Evolutionary conservation across 1,140 invertebrate genomes (phyloP).

Genomic region (Pinna nobilis): DNA sequence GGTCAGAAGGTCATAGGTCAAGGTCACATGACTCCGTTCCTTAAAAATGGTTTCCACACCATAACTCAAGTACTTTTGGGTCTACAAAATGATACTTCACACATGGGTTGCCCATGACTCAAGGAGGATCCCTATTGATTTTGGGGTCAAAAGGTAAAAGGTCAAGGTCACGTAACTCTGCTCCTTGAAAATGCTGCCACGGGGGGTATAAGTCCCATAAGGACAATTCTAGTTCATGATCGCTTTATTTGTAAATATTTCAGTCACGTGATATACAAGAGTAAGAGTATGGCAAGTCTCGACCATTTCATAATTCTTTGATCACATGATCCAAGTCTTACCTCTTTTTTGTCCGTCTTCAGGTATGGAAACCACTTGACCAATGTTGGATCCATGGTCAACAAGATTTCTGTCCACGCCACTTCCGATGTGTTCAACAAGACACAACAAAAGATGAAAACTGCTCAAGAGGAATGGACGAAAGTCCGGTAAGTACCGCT

Average conservation of each 20-base stretch:
- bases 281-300: not conserved
- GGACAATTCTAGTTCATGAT: not conserved
- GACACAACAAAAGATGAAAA: slow-evolving; percentile 41
- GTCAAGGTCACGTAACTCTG: too few species aligned
- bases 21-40: too few species aligned
- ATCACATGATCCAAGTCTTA: not conserved
- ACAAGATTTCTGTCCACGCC: slow-evolving; percentile 32
- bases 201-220: not conserved
- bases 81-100: not conserved
- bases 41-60: too few species aligned
- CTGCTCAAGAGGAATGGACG: slow-evolving; percentile 30
- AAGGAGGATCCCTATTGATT: too few species aligned
- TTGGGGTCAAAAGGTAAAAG: not conserved
- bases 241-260: not conserved
- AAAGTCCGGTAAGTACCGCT: slow-evolving; percentile 30
- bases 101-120: too few species aligned
- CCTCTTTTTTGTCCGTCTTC: not conserved
- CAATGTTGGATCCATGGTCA: slow-evolving; percentile 30
- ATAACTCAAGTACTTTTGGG: too few species aligned
- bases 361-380: slow-evolving; percentile 42
- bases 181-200: not conserved
- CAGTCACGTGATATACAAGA: not conserved
- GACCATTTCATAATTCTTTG: not conserved
- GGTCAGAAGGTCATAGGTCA: too few species aligned
- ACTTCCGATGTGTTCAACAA: slow-evolving; percentile 39